Base-by-base conservation (phyloP, 2,888 invertebrate species). In the Oligia strigilis region DNA sequence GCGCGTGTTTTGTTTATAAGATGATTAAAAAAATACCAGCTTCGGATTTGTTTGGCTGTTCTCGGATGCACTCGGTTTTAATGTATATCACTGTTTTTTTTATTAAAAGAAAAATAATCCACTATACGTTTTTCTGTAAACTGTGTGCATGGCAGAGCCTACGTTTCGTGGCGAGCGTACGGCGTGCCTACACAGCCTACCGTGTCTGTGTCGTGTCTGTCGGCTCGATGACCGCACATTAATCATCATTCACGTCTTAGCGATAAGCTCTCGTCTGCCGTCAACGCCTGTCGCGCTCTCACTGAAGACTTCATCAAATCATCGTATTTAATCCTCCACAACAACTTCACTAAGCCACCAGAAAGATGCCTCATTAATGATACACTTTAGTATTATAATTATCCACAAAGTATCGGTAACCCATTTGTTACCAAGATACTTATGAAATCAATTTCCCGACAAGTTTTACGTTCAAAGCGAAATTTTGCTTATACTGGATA, bases 391-490 rank as follows among this genome's bases (percentile, higher is more conserved):
- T 82, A 74, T 77, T 72, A 82, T 82, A 84, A 88, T 89, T 82
- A 89, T 83, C 36, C 71, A 55, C 65, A 81, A 77, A 88, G 88
- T 89, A 88, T 88, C 90, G 86, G 77, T 89, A 86, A 89, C 83
- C 80, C 69, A 83, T 89, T 82, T 85, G 82, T 82, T 86, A 88
- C 76, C 70, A 87, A 77, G 75, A 85, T 80, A 89, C 90, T 89
- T 78, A 81, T 67, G 86, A 86, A 88, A 88, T 88, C 90, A 89
- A 88, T 88, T 88, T 86, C 80, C 83, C 90, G 81, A 83, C 70
- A 89, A 88, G 87, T 90, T 89, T 82, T 85, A 75, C 81, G 84
- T 83, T 88, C 88, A 89, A 90, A 90, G 89, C 81, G 80, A 86
- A 86, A 88, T 88, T 90, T 84, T 80, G 87, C 89, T 88, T 82